A percentile compares a stretch with the other conserved stretches of the same genome.
Evolutionary conservation across 2,113 vertebrate genomes (phyloP).

Genomic region (Mormyrus lacerda): DNA sequence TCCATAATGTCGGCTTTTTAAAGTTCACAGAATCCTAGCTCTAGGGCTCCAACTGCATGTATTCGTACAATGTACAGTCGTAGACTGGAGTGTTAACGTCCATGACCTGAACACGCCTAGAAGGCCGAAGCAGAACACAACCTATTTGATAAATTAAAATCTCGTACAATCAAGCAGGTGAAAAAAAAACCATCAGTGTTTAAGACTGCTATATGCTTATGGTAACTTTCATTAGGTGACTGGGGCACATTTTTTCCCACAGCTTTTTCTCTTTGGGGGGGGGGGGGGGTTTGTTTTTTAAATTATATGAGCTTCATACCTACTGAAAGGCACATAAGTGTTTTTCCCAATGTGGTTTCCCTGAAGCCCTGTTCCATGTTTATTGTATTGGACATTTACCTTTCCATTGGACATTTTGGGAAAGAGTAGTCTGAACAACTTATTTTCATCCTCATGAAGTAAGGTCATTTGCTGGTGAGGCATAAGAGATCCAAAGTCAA

Average conservation of each 20-base stretch:
- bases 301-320: neutral
- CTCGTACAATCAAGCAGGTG: neutral
- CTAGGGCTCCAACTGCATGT: neutral
- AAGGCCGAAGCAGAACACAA: slow-evolving; percentile 1
- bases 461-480: neutral
- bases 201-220: neutral
- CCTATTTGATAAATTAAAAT: slow-evolving; percentile 12
- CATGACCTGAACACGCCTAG: slow-evolving; percentile 8
- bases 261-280: slow-evolving; percentile 8
- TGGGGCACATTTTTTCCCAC: neutral
- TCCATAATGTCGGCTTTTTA: slow-evolving; percentile 27
- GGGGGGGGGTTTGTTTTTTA: neutral
- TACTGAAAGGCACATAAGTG: neutral
- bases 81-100: slow-evolving; percentile 4
- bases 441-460: neutral
- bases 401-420: neutral
- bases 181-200: neutral
- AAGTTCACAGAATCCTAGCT: slow-evolving; percentile 44
- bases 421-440: neutral
- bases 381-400: neutral
- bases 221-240: neutral
- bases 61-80: slow-evolving; percentile 14
- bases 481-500: neutral
- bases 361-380: neutral
- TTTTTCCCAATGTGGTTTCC: neutral